phyloP scores from a whole-genome alignment of 1,140 invertebrate genomes.

The Stegodyphus dumicola region DNA sequence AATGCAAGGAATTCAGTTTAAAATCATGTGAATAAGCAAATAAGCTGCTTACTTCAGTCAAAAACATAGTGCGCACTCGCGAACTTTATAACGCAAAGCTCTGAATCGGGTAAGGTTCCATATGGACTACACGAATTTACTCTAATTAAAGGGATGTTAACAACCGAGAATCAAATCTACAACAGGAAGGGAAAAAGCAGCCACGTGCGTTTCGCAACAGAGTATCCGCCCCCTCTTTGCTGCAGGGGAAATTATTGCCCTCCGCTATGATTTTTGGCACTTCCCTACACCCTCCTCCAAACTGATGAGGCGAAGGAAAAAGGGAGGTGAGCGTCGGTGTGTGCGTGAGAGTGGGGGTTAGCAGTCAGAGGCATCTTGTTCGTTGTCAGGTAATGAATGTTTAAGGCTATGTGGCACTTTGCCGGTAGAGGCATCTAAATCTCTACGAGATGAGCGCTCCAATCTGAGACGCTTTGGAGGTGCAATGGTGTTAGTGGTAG shows the following conservation, averaged over 20 bases:
- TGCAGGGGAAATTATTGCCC: slow-evolving; percentile 1
- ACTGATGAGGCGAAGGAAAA: background rate
- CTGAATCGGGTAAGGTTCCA: too few species aligned
- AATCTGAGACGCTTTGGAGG: slow-evolving; percentile 7
- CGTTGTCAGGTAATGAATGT: slow-evolving; percentile 56
- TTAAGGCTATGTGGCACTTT: slow-evolving; percentile 45
- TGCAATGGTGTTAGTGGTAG: background rate
- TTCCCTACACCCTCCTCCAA: background rate
- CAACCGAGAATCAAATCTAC: too few species aligned
- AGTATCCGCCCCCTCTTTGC: background rate
- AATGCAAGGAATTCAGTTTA: too few species aligned
- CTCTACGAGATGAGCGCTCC: slow-evolving; percentile 34
- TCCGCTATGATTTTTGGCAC: slow-evolving; percentile 24
- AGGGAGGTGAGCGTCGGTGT: background rate
- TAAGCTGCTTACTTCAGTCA: too few species aligned
- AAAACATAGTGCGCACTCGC: too few species aligned
- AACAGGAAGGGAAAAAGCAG: too few species aligned
- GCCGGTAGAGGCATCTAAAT: slow-evolving; percentile 28
- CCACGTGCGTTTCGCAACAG: background rate
- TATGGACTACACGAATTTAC: too few species aligned
- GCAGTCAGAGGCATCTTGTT: slow-evolving; percentile 37
- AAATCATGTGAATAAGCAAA: too few species aligned
- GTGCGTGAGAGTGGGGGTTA: background rate
- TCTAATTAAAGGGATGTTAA: too few species aligned
- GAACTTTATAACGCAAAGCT: too few species aligned